Evolutionary conservation across 2,888 invertebrate genomes (phyloP), one percentile per base, ranked within the genome.

Genomic region (Andrena bucephala): DNA sequence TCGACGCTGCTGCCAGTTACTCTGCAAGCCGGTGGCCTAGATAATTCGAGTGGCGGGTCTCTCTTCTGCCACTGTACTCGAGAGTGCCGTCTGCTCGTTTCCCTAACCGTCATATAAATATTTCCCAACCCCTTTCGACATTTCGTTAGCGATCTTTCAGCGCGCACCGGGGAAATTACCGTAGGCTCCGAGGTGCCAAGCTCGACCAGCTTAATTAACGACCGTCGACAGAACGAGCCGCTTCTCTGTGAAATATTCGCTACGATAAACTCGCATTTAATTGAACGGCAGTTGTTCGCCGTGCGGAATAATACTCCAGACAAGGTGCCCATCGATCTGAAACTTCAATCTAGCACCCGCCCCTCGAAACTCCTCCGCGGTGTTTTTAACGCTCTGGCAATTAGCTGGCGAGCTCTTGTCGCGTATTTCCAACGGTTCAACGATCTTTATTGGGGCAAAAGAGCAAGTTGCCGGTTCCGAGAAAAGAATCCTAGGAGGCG

Each of bases 21-120:
- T 85, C 67, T 54, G 54, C 70, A 73, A 84, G 84, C 82, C 70
- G 77, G 52, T 85, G 89, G 86, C 89, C 89, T 84, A 89, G 81
- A 89, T 89, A 81, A 83, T 88, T 82, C 83, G 82, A 87, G 86
- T 87, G 86, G 60, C 73, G 48, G 72, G 59, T 75, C 76, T 81
- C 69, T 77, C 76, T 81, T 69, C 68, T 75, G 75, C 78, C 13
- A 72, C 70, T 72, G 71, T 63, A 50, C 20, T 63, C 63, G n/a
- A 57, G 62, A 79, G 79, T 50, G n/a, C 36, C 57, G 77, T 81
- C 81, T 70, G 52, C 73, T 20, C 67, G 77, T 81, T 81, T 76
- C 69, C 69, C 8, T 70, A 69, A 72, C 73, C 77, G 60, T 48
- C 68, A 13, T 59, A 73, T 54, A 81, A 81, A 83, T 77, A 77